These are phyloP conservation scores for Illadopsis cleaveri DNA, from an alignment of 2,113 vertebrate genomes.

Conservation along the genomic window DNA sequence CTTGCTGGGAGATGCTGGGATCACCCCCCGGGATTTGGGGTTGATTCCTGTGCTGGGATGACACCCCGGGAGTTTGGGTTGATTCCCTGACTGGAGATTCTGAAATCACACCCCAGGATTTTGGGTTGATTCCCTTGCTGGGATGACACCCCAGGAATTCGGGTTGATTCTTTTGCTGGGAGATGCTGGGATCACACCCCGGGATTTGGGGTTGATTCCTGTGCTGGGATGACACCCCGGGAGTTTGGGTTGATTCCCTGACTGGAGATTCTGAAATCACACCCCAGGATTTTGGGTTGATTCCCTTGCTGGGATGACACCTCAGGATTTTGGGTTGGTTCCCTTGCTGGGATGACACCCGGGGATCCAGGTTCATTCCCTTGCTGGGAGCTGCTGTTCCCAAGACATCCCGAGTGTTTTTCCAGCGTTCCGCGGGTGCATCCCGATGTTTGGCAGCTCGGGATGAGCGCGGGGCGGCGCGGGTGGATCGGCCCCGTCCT, in stretches of 20 bases:
- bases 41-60: not conserved
- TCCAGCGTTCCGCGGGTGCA: accelerated
- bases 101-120: accelerated
- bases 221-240: too few relatives aligned
- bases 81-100: not conserved
- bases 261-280: not conserved
- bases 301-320: too few relatives aligned
- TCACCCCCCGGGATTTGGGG: too few relatives aligned
- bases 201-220: not conserved
- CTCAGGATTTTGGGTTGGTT: too few relatives aligned
- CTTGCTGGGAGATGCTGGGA: not conserved
- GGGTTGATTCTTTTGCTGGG: not conserved
- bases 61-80: too few relatives aligned
- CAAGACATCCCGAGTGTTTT: accelerated
- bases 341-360: too few relatives aligned
- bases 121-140: too few relatives aligned
- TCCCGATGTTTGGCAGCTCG: not conserved
- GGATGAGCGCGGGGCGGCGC: not conserved
- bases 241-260: not conserved
- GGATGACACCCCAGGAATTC: not conserved
- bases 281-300: accelerated
- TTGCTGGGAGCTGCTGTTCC: not conserved
- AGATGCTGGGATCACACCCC: not conserved
- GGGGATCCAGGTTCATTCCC: too few relatives aligned
- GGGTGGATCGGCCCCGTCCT: accelerated